Conservation (phyloP, 2,888 invertebrate species). For the Tetranychus piercei region DNA sequence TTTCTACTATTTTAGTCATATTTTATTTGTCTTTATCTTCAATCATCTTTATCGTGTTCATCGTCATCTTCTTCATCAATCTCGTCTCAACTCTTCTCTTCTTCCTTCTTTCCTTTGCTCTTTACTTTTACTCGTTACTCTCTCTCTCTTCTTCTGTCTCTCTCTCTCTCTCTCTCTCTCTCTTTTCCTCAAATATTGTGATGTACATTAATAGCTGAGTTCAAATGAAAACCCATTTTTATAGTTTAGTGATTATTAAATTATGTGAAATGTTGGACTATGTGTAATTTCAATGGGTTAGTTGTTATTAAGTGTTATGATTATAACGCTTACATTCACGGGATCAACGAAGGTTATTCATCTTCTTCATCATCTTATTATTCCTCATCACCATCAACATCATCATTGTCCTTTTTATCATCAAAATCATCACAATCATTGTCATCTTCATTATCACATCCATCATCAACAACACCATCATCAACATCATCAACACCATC, state of each 20-base stretch:
- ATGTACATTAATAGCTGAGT: background rate
- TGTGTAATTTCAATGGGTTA: no score
- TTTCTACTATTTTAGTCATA: no score
- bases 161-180: slow-evolving; percentile 5
- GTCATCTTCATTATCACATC: background rate
- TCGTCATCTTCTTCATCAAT: background rate
- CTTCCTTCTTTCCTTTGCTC: background rate
- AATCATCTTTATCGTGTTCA: background rate
- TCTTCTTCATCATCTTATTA: background rate
- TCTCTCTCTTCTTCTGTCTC: background rate
- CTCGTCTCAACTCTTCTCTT: background rate
- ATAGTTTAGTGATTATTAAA: background rate
- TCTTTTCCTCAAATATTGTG: background rate
- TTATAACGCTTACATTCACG: background rate
- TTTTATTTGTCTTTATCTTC: background rate
- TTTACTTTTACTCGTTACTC: background rate
- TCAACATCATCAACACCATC: background rate
- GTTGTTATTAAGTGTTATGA: background rate
- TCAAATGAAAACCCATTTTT: no score
- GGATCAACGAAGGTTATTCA: background rate
- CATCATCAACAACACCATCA: background rate
- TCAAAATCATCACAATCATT: background rate
- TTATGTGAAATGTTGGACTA: no score
- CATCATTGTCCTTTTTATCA: background rate
- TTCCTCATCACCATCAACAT: background rate